Evolutionary conservation across 1,140 invertebrate species (phyloP), one percentile per base, ranked within the genome.

Genomic region (Adelges cooleyi): DNA sequence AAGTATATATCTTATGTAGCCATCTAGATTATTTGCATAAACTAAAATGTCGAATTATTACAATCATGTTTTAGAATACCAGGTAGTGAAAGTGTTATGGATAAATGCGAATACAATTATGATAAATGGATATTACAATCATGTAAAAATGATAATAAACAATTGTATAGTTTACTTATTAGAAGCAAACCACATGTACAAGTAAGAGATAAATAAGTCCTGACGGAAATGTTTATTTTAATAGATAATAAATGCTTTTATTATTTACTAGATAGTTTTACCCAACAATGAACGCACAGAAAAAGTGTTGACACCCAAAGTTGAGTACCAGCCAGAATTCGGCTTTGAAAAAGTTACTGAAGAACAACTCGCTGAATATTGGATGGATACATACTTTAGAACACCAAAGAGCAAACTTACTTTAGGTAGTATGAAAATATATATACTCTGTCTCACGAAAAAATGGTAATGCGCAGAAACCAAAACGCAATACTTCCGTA

Each of bases 271-370:
- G 9, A 22, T 13, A 20, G 2, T 33, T 5, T 40, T 46, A 62
- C 22, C 42, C 13, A 22, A 3, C 11, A 20, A 22, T 48, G 18
- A 29, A 1, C 10, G 10, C 6, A 3, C 2, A 25, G 48, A 50
- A 27, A 13, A 0, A 33, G 25, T 62, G n/a, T 10, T 62, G n/a
- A 62, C 33, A 9, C 56, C 56, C 29, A 62, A 62, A 46, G 13
- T 62, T 18, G 56, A 62, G 9, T 62, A 62, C 22, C 56, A 62
- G 33, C 56, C 56, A 33, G 56, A 62, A 27, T 62, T 62, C 33
- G 56, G 56, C 3, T 62, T 48, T 20, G 56, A 62, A 62, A 62
- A 62, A 48, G 1, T 29, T 5, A 22, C 4, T n/a, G 40, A 62
- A 27, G 56, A 62, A 22, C 40, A 62, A 20, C 25, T 62, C 5